Evolutionary conservation across 2,797 vertebrate species (phyloP).

Genomic region (Pogoniulus pusillus): DNA sequence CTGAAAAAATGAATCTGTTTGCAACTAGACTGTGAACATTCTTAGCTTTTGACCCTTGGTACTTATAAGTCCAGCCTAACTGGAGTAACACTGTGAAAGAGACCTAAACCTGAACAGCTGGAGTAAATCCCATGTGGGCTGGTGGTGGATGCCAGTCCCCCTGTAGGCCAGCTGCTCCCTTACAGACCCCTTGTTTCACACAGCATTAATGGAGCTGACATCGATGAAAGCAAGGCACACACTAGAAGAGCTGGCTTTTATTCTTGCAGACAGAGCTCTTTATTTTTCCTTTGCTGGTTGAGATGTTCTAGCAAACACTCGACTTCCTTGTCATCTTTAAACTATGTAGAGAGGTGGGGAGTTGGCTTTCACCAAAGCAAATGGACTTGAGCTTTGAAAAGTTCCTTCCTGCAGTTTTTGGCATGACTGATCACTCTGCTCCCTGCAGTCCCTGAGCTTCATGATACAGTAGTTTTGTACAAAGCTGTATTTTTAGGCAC

Average conservation of each 20-base stretch:
- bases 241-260: background rate
- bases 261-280: background rate
- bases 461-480: background rate
- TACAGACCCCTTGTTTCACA: background rate
- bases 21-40: background rate
- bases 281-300: slow-evolving; percentile 12
- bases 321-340: background rate
- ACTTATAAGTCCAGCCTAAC: background rate
- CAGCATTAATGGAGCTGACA: slow-evolving; percentile 22
- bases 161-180: background rate
- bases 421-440: background rate
- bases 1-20: background rate
- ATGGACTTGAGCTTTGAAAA: slow-evolving; percentile 32
- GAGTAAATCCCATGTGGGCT: background rate
- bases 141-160: background rate
- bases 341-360: slow-evolving; percentile 23
- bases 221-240: background rate
- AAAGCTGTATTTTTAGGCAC: background rate
- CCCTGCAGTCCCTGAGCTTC: background rate
- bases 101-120: slow-evolving; percentile 36
- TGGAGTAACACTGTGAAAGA: background rate
- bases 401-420: slow-evolving; percentile 17
- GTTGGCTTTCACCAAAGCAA: background rate
- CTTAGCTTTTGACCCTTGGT: slow-evolving; percentile 2
- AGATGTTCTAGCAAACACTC: background rate